Percentiles rank a stretch among this genome's conserved stretches.
Evolutionary conservation across 2,797 vertebrate genomes (phyloP).

Genomic region (Eupleurogrammus muticus): DNA sequence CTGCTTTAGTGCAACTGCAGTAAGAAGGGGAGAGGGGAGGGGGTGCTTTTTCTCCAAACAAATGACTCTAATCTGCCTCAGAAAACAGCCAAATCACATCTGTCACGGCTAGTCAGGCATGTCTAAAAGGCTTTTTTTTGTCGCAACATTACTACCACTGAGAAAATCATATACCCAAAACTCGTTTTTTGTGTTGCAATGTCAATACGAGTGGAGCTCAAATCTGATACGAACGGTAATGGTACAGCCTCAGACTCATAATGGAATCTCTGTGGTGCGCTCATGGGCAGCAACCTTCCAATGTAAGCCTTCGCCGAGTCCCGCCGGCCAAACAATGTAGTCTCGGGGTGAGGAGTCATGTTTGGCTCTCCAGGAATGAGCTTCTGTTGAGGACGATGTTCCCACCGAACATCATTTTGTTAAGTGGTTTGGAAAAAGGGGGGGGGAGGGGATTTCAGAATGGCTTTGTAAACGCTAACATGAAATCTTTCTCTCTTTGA

Average conservation of each 20-base stretch:
- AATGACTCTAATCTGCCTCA: constrained; percentile 58
- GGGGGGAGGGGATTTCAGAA: constrained; percentile 59
- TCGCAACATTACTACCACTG: constrained; percentile 54
- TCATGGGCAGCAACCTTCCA: constrained; percentile 55
- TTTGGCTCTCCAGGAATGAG: constrained; percentile 73
- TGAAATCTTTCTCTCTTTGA: constrained; percentile 60
- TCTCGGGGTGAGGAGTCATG: constrained; percentile 60
- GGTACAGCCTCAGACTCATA: constrained; percentile 27
- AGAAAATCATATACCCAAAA: constrained; percentile 47
- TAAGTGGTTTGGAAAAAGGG: constrained; percentile 55
- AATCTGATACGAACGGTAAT: constrained; percentile 55
- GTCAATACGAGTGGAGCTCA: constrained; percentile 54
- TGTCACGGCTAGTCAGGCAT: constrained; percentile 47
- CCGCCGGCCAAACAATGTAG: constrained; percentile 58
- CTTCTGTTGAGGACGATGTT: constrained; percentile 65
- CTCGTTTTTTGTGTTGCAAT: constrained; percentile 54
- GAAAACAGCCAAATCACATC: constrained; percentile 63
- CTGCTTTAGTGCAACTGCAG: constrained; percentile 56
- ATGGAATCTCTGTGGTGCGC: constrained; percentile 38
- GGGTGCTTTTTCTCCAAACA: constrained; percentile 38
- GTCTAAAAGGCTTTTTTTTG: constrained; percentile 62
- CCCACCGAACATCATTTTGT: constrained; percentile 59
- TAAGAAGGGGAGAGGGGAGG: constrained; percentile 25
- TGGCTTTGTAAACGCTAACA: constrained; percentile 67
- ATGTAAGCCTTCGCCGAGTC: constrained; percentile 47